Evolutionary conservation across 2,113 vertebrate species (phyloP).

Genomic region (Oriolus oriolus): DNA sequence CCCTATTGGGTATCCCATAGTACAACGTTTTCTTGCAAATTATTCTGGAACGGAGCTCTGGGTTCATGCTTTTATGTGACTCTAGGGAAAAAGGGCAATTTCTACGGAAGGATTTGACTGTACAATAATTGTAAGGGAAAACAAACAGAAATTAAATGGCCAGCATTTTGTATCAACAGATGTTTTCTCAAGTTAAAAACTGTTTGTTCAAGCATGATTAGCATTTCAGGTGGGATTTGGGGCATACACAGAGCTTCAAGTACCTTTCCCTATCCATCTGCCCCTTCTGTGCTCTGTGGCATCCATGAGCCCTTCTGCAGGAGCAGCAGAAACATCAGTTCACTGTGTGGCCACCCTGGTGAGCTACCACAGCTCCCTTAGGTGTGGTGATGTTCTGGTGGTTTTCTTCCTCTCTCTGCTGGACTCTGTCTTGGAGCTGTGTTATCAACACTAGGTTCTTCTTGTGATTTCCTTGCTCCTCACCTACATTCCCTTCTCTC

Average conservation of each 20-base stretch:
- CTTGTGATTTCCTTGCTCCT: background rate
- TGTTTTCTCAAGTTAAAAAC: background rate
- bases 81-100: background rate
- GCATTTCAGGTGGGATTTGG: background rate
- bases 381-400: background rate
- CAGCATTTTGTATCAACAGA: background rate
- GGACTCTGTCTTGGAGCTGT: background rate
- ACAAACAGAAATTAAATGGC: background rate
- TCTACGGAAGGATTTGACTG: background rate
- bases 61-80: background rate
- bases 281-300: background rate
- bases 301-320: background rate
- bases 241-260: background rate
- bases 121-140: background rate
- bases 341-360: fast-evolving
- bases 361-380: background rate
- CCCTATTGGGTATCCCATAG: background rate
- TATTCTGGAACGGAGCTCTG: background rate
- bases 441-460: background rate
- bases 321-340: background rate
- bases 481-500: background rate
- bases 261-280: background rate
- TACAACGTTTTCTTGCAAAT: background rate
- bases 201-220: background rate
- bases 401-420: background rate